These are phyloP conservation scores for Coccyzus lansbergi DNA, from an alignment of 2,797 vertebrate species.

Conservation along the genomic window DNA sequence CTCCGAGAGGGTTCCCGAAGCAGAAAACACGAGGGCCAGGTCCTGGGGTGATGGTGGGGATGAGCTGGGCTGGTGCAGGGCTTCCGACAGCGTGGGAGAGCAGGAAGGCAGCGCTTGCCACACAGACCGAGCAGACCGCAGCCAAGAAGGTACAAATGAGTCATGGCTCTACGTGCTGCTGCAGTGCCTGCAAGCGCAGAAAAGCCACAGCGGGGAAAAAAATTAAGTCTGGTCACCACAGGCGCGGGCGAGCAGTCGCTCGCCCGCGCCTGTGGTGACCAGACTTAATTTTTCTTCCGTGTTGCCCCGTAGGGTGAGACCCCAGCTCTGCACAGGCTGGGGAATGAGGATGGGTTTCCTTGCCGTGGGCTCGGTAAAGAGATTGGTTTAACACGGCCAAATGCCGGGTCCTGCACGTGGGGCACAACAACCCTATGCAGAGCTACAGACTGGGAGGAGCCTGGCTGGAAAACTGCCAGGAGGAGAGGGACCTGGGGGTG, in stretches of 20 bases:
- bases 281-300: no score
- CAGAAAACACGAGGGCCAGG: not conserved
- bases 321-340: not conserved
- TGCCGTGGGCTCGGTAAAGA: not conserved
- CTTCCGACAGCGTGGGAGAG: not conserved
- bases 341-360: not conserved
- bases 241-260: not conserved
- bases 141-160: constrained; percentile 19
- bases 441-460: no score
- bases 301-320: accelerated
- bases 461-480: no score
- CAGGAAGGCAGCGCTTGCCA: not conserved
- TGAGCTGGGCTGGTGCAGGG: not conserved
- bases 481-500: no score
- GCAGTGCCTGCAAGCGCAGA: not conserved
- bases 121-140: not conserved
- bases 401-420: no score
- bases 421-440: no score
- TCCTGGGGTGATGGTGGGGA: accelerated
- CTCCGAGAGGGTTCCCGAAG: not conserved
- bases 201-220: no score
- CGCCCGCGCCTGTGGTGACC: no score
- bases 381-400: no score
- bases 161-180: not conserved
- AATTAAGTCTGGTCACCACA: no score